phyloP scores from a whole-genome alignment of 2,888 invertebrate species.

The Euspilapteryx auroguttella region DNA sequence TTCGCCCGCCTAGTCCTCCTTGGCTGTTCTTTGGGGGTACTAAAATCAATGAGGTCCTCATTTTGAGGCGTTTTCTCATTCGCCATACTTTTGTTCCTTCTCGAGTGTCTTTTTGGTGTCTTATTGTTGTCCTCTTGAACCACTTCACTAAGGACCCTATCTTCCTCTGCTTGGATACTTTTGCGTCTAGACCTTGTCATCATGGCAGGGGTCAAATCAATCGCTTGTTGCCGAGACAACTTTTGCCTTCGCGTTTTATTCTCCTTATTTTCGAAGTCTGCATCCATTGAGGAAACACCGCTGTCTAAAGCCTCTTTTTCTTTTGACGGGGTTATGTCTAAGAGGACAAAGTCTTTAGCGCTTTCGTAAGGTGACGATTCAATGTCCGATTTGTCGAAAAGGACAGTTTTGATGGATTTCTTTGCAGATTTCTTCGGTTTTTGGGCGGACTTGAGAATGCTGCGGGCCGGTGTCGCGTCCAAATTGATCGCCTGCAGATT shows the following conservation, averaged over 20 bases:
- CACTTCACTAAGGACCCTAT: neutral
- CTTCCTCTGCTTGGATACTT: constrained; percentile 7
- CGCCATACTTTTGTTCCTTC: neutral
- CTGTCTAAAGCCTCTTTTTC: constrained; percentile 7
- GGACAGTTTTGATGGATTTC: constrained; percentile 32
- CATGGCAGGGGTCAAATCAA: constrained; percentile 16
- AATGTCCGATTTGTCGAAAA: constrained; percentile 23
- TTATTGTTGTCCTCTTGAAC: neutral
- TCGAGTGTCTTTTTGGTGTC: neutral
- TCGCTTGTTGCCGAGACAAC: constrained; percentile 21
- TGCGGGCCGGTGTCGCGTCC: constrained; percentile 32
- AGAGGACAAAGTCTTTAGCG: constrained; percentile 7
- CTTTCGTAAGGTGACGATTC: too few species aligned
- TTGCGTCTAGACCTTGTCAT: constrained; percentile 23
- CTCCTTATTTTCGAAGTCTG: constrained; percentile 16
- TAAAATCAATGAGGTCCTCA: neutral
- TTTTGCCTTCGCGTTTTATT: constrained; percentile 14
- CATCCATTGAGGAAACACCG: constrained; percentile 13
- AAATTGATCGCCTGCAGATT: constrained; percentile 19
- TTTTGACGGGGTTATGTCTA: constrained; percentile 5
- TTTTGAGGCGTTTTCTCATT: too few species aligned
- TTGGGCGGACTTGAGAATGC: constrained; percentile 30
- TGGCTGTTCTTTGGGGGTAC: too few species aligned
- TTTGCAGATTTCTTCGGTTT: constrained; percentile 14
- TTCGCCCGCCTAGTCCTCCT: too few species aligned